Base-by-base conservation (phyloP, 2,797 vertebrate species). In the Menidia menidia region DNA sequence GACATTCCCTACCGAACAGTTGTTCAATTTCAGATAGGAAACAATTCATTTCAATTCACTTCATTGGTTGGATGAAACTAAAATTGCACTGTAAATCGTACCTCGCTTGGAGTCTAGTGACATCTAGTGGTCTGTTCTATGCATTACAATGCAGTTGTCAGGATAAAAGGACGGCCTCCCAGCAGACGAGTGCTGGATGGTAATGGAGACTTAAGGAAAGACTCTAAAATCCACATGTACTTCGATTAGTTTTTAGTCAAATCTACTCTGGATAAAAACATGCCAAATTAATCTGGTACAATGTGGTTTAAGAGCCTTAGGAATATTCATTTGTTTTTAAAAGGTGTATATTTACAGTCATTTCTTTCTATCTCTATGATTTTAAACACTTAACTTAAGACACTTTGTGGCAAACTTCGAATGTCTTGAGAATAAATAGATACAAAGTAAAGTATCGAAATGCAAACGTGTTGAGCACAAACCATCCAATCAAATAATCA, bases 81-180 rank as follows among this genome's bases (percentile, higher is more conserved):
- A 0, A 6, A n/a, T 13, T 1, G n/a, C 8, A 2, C 2, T 1
- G 8, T 4, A 9, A 42, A 9, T 41, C 11, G 7, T 15, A 6
- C 3, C 39, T 77, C 1, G 44, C 32, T 0, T 68, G 71, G 80
- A 54, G 35, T 86, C 15, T 71, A 55, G 54, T 75, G 87, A 68
- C 92, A 82, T 57, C 92, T 88, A 33, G 60, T 35, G 92, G 81
- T 74, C 1, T 7, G 59, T 62, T 48, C 0, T 3, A 13, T 2
- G 51, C 11, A 54, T 9, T 77, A 35, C 73, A 65, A 2, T 6
- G 25, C 1, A 12, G 8, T 30, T 41, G 2, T 25, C 6, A 18
- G n/a, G 1, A 12, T 30, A 10, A n/a, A 10, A 58, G 41, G 30
- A 48, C 19, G 9, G 1, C 5, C 6, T 16, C n/a, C 44, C 15